Conservation (phyloP, 2,888 invertebrate species). For the Pandemis corylana region DNA sequence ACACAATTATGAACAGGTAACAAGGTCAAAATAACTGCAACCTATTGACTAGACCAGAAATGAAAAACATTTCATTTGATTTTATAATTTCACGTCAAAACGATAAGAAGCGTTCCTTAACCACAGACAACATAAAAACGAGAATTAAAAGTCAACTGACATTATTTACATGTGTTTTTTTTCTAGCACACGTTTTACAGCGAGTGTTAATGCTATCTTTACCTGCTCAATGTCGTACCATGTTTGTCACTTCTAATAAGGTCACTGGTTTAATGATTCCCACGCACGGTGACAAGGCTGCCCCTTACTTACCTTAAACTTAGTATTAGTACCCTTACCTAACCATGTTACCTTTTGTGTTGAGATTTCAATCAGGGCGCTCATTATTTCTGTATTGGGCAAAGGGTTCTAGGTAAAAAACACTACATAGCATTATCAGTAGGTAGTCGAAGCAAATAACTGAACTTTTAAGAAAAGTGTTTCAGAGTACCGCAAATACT, state of each 20-base stretch:
- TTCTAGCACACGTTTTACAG: not conserved
- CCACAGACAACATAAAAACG: not conserved
- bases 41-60: not conserved
- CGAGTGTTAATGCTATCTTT: not conserved
- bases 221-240: conserved; percentile 15
- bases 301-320: conserved; percentile 20
- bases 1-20: not conserved
- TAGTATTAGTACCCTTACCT: not conserved
- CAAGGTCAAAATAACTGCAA: not conserved
- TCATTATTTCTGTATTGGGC: not conserved
- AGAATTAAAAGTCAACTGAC: not conserved
- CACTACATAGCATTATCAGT: not conserved
- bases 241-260: conserved; percentile 48
- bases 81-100: not conserved
- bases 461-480: not conserved
- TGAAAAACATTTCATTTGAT: not conserved
- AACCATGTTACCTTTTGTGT: conserved; percentile 3
- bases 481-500: not conserved
- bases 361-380: conserved; percentile 28
- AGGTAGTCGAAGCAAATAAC: not conserved
- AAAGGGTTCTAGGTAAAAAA: not conserved
- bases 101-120: not conserved
- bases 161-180: not conserved
- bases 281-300: conserved; percentile 45
- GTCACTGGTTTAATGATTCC: conserved; percentile 45